Conservation (phyloP, 2,888 invertebrate genomes). For the Marasmarcha lunaedactyla region DNA sequence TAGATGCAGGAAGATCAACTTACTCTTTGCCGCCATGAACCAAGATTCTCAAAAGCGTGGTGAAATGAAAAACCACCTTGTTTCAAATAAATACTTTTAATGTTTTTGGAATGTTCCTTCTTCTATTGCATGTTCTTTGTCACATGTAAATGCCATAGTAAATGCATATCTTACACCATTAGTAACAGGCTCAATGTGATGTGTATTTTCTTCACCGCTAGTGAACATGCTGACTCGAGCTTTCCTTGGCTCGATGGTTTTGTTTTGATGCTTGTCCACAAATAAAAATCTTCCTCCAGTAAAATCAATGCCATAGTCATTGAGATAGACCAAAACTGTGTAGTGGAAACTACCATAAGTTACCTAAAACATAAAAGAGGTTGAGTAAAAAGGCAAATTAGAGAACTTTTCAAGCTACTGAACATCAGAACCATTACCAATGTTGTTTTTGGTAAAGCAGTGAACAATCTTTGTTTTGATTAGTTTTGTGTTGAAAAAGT, state of each 20-base stretch:
- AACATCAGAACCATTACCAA: no score
- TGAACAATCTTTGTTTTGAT: no score
- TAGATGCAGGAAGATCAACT: no score
- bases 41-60: no score
- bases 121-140: conserved; percentile 74
- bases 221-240: conserved; percentile 88
- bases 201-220: conserved; percentile 87
- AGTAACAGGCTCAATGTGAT: conserved; percentile 83
- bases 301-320: conserved; percentile 81
- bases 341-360: conserved; percentile 90
- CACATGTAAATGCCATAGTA: conserved; percentile 90
- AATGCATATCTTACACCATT: conserved; percentile 83
- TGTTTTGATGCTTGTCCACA: conserved; percentile 74
- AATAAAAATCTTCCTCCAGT: conserved; percentile 87
- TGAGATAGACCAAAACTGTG: conserved; percentile 85
- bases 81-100: no score
- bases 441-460: no score
- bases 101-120: conserved; percentile 44
- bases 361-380: conserved; percentile 67
- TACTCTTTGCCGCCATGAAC: no score
- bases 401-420: no score
- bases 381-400: no score
- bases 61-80: no score
- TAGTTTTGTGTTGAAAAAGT: no score
- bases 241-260: conserved; percentile 81